Percentiles rank a stretch among this genome's conserved stretches.
phyloP scores from a whole-genome alignment of 2,113 vertebrate genomes.

The Aix galericulata region DNA sequence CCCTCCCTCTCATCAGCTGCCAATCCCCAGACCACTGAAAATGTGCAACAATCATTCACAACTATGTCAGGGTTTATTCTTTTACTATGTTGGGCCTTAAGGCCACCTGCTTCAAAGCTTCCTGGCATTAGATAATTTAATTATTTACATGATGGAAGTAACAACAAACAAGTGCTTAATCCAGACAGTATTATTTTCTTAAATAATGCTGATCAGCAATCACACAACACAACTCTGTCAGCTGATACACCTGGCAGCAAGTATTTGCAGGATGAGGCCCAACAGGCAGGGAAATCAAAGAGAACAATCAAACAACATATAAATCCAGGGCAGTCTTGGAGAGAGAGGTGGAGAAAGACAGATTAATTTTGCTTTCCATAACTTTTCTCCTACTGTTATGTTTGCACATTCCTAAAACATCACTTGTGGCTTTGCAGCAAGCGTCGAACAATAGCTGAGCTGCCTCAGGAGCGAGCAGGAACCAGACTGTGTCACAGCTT shows the following conservation, averaged over 20 bases:
- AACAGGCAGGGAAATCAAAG: constrained; percentile 24
- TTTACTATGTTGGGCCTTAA: background rate
- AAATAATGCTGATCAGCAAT: constrained; percentile 20
- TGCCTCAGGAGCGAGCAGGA: constrained; percentile 54
- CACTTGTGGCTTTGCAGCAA: constrained; percentile 66
- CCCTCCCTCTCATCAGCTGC: background rate
- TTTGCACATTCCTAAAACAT: constrained; percentile 68
- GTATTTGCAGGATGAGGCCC: background rate
- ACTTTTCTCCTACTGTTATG: constrained; percentile 59
- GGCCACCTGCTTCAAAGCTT: constrained; percentile 33
- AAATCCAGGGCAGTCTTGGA: constrained; percentile 20
- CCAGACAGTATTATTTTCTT: constrained; percentile 25
- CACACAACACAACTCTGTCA: background rate
- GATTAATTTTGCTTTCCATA: constrained; percentile 66
- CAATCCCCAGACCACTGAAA: background rate
- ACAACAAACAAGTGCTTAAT: constrained; percentile 15
- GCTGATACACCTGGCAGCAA: constrained; percentile 30
- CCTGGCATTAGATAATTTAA: constrained; percentile 13
- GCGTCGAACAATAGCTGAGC: constrained; percentile 58
- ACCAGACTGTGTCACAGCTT: constrained; percentile 51
- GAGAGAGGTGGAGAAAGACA: constrained; percentile 59
- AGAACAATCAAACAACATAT: background rate
- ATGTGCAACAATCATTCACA: background rate
- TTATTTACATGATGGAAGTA: constrained; percentile 14
- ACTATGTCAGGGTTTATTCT: background rate